A percentile compares a stretch with the other conserved stretches of the same genome.
These are phyloP conservation scores for Pteria penguin DNA, from an alignment of 2,888 invertebrate genomes.

Conservation along the genomic window DNA sequence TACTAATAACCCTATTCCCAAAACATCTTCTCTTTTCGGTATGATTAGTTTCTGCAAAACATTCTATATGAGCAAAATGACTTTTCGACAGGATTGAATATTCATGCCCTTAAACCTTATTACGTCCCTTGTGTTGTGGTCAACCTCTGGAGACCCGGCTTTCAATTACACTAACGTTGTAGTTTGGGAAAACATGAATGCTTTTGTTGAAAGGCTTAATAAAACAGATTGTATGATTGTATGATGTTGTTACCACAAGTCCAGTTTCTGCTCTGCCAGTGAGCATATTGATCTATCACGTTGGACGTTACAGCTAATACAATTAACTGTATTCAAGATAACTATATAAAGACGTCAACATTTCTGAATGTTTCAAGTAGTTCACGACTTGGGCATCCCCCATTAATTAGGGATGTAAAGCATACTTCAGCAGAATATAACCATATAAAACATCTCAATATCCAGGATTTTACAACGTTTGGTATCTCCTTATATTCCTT, in stretches of 20 bases:
- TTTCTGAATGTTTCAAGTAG: too few species aligned
- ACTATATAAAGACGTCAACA: too few species aligned
- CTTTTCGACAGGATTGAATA: neutral
- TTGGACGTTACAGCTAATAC: neutral
- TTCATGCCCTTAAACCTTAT: neutral
- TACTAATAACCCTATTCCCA: neutral
- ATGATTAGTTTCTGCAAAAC: neutral
- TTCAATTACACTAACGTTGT: neutral
- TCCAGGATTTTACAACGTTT: too few species aligned
- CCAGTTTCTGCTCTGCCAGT: neutral
- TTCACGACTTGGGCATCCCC: too few species aligned
- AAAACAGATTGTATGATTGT: neutral
- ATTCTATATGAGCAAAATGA: neutral
- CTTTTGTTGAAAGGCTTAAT: neutral
- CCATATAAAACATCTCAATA: too few species aligned
- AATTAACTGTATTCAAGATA: too few species aligned
- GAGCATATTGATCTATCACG: neutral
- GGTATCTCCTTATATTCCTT: too few species aligned
- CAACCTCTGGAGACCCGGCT: neutral
- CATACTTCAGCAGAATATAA: too few species aligned
- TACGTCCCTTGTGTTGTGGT: neutral
- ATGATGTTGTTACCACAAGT: neutral
- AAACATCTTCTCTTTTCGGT: neutral
- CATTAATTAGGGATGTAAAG: too few species aligned
- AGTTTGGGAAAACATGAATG: neutral